A percentile compares a stretch with the other conserved stretches of the same genome.
phyloP scores from a whole-genome alignment of 2,888 invertebrate genomes.

The Bellardia bayeri region DNA sequence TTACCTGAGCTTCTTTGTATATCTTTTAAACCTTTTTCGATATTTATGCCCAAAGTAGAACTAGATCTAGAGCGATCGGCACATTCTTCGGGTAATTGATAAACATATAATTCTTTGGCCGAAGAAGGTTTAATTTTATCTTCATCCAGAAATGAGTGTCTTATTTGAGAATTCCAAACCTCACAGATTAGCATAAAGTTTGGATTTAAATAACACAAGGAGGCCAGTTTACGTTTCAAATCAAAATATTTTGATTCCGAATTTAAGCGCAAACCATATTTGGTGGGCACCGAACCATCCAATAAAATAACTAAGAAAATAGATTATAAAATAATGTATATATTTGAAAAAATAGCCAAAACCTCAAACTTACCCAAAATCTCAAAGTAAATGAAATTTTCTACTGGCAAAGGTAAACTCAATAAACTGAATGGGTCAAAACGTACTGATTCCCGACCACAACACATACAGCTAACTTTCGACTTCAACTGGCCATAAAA shows the following conservation, averaged over 20 bases:
- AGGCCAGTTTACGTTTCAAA: slow-evolving; percentile 89
- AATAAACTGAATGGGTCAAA: slow-evolving; percentile 97
- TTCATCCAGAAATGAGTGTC: slow-evolving; percentile 86
- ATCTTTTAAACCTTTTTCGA: slow-evolving; percentile 84
- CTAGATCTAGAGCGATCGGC: slow-evolving; percentile 81
- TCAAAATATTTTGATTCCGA: slow-evolving; percentile 92
- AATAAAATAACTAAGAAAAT: slow-evolving; percentile 87
- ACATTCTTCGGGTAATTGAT: slow-evolving; percentile 87
- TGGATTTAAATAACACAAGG: slow-evolving; percentile 87
- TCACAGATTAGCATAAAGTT: slow-evolving; percentile 89
- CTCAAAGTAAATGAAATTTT: slow-evolving; percentile 91
- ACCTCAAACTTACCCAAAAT: slow-evolving; percentile 86
- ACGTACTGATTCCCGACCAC: slow-evolving; percentile 92
- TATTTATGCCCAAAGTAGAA: slow-evolving; percentile 82
- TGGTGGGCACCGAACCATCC: slow-evolving; percentile 92
- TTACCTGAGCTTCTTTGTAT: slow-evolving; percentile 84
- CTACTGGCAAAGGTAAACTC: slow-evolving; percentile 95
- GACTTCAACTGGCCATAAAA: slow-evolving; percentile 97
- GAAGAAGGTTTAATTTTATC: slow-evolving; percentile 85
- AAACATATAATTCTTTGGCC: slow-evolving; percentile 87
- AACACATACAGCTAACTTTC: slow-evolving; percentile 91
- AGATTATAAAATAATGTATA: neutral
- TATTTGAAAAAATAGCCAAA: neutral
- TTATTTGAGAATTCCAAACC: slow-evolving; percentile 89
- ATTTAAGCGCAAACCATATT: slow-evolving; percentile 93